A percentile compares a stretch with the other conserved stretches of the same genome.
These are phyloP conservation scores for Noctilio leporinus DNA, from an alignment of 2,113 vertebrate species.

Conservation along the genomic window DNA sequence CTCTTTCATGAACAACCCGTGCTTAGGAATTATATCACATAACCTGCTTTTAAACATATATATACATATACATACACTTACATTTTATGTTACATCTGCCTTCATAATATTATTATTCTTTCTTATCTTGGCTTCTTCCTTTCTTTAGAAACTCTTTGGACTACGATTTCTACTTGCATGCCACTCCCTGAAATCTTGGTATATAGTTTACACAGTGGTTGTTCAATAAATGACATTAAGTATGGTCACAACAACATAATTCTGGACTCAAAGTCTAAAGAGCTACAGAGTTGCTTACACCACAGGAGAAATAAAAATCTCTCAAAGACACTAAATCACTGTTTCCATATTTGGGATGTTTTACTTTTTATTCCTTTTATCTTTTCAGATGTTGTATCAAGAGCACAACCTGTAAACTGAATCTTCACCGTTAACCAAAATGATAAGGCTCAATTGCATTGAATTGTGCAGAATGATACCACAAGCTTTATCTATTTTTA, in stretches of 20 bases:
- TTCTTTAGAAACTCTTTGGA: neutral
- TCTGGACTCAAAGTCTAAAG: neutral
- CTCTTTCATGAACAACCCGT: neutral
- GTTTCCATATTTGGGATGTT: neutral
- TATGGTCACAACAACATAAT: neutral
- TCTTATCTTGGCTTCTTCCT: neutral
- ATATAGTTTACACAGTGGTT: neutral
- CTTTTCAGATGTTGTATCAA: neutral
- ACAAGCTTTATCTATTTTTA: neutral
- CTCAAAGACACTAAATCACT: neutral
- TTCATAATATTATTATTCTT: neutral
- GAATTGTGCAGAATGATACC: neutral
- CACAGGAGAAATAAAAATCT: neutral
- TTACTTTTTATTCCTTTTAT: neutral
- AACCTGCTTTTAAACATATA: neutral
- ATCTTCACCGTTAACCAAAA: neutral
- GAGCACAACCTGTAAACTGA: neutral
- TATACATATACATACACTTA: neutral
- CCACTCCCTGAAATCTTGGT: neutral
- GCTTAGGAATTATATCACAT: neutral
- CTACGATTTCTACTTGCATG: neutral
- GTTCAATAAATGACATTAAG: neutral
- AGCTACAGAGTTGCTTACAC: neutral
- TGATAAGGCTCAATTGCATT: neutral
- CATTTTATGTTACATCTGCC: neutral